Conservation (phyloP, 2,888 invertebrate species). For the Drosophila prolongata region DNA sequence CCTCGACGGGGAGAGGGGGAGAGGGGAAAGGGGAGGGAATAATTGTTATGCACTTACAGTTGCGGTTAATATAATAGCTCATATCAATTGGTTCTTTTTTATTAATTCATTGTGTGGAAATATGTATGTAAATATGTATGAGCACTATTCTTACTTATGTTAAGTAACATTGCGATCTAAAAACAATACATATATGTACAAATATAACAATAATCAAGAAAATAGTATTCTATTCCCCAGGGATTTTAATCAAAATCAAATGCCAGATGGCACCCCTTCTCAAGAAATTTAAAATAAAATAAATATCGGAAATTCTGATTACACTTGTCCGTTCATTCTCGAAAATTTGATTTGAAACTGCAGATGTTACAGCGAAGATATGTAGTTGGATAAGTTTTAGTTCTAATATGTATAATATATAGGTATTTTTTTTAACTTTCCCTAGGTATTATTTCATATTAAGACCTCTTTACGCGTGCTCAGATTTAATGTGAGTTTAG, state of each 20-base stretch:
- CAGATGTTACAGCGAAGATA: conserved; percentile 5
- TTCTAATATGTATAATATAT: too few species aligned
- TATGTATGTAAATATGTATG: too few species aligned
- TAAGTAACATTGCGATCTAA: too few species aligned
- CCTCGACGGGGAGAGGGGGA: neutral
- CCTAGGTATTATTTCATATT: too few species aligned
- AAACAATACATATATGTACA: too few species aligned
- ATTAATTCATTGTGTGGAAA: too few species aligned
- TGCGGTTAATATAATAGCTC: neutral
- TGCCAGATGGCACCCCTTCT: neutral
- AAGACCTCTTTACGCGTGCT: too few species aligned
- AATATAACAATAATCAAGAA: neutral
- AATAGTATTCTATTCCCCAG: neutral
- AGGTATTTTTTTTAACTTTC: too few species aligned
- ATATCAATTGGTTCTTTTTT: too few species aligned
- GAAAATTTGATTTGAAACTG: neutral
- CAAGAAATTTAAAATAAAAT: neutral
- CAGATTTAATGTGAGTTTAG: too few species aligned
- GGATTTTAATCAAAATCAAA: neutral
- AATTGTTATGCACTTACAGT: conserved; percentile 12
- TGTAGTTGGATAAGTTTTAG: neutral
- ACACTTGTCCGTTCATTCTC: neutral
- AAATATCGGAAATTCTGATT: neutral
- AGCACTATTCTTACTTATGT: too few species aligned
- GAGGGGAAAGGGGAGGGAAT: neutral